Evolutionary conservation across 2,888 invertebrate species (phyloP).

Genomic region (Mythimna pallens): DNA sequence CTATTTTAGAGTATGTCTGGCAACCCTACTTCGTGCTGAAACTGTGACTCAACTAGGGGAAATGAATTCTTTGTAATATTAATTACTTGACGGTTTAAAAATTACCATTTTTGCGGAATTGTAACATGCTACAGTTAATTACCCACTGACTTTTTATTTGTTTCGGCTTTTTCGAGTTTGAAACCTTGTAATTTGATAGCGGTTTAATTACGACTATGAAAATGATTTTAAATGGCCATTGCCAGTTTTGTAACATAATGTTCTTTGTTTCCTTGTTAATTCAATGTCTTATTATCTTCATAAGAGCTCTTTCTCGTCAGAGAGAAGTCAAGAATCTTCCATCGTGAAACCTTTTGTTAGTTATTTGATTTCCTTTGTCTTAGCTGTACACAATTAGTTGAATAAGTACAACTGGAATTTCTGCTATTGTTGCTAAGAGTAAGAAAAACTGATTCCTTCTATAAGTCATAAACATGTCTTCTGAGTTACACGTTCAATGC

Average conservation of each 20-base stretch:
- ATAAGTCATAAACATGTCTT: not conserved
- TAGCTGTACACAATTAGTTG: slow-evolving; percentile 3
- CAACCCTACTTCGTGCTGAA: slow-evolving; percentile 5
- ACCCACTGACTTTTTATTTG: not conserved
- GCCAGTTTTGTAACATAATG: too few species aligned
- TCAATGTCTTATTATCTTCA: not conserved
- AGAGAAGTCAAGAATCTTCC: slow-evolving; percentile 2
- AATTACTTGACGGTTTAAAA: slow-evolving; percentile 6
- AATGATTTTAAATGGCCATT: too few species aligned
- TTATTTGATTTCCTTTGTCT: slow-evolving; percentile 32
- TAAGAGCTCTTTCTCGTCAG: not conserved
- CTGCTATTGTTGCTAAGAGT: slow-evolving; percentile 19
- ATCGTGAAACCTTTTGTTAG: slow-evolving; percentile 11
- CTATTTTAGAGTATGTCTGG: too few species aligned
- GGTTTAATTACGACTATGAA: not conserved
- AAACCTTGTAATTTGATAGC: not conserved
- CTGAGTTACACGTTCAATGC: not conserved
- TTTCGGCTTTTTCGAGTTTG: not conserved
- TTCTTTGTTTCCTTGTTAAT: slow-evolving; percentile 1
- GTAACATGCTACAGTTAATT: slow-evolving; percentile 21
- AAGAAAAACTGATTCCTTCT: not conserved
- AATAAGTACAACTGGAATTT: slow-evolving; percentile 8
- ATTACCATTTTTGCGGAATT: slow-evolving; percentile 23
- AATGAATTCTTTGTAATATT: slow-evolving; percentile 18
- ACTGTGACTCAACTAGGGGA: slow-evolving; percentile 23